Evolutionary conservation across 2,113 vertebrate species (phyloP).

Genomic region (Pseudopodoces humilis): DNA sequence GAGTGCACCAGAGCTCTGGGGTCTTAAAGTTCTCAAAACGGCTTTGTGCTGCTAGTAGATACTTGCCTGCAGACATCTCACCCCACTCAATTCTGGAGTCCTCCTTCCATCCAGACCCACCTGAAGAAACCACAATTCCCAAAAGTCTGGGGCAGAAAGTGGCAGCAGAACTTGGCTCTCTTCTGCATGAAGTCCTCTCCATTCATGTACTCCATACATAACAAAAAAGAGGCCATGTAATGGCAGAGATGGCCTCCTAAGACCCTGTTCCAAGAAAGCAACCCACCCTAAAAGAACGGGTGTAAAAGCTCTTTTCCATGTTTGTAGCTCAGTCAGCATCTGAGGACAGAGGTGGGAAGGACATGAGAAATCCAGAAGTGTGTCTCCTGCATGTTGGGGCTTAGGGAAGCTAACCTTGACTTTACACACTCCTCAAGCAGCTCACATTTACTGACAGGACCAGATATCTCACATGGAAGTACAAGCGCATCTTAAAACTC

Average conservation of each 20-base stretch:
- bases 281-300: background rate
- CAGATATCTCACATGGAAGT: background rate
- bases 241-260: background rate
- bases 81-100: background rate
- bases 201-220: background rate
- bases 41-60: background rate
- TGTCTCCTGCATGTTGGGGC: background rate
- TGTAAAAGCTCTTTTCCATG: background rate
- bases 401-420: background rate
- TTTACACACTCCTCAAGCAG: background rate
- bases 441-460: background rate
- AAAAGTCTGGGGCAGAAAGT: background rate
- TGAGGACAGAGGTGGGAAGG: background rate
- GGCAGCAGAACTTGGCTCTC: background rate
- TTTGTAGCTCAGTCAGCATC: background rate
- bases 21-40: background rate
- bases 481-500: background rate
- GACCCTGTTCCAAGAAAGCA: background rate
- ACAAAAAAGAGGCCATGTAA: background rate
- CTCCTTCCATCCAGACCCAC: background rate
- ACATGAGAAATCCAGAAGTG: background rate
- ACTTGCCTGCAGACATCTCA: background rate
- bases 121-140: background rate
- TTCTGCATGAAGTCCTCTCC: background rate
- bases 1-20: background rate